Evolutionary conservation across 2,113 vertebrate species (phyloP).

Genomic region (Pogonocichla stellata): DNA sequence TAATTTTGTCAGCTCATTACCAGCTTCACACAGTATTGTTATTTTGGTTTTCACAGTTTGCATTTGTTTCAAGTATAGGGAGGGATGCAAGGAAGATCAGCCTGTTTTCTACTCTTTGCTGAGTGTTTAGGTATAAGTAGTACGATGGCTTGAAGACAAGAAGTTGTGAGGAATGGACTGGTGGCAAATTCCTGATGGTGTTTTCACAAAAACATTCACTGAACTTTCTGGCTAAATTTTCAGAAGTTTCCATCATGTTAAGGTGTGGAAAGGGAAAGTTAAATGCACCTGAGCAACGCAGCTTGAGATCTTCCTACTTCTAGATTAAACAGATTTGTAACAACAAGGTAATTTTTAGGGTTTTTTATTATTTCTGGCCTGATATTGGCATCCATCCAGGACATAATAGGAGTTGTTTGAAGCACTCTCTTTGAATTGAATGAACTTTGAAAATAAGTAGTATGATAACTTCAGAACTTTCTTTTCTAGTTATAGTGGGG

Average conservation of each 20-base stretch:
- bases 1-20: neutral
- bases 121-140: neutral
- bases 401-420: neutral
- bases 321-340: neutral
- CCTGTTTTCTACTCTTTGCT: neutral
- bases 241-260: neutral
- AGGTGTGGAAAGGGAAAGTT: neutral
- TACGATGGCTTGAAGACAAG: neutral
- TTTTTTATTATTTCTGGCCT: neutral
- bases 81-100: neutral
- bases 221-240: neutral
- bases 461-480: neutral
- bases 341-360: neutral
- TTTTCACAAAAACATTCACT: neutral
- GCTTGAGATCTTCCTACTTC: neutral
- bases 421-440: neutral
- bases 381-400: neutral
- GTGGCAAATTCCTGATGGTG: neutral
- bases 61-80: neutral
- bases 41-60: slow-evolving; percentile 24
- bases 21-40: neutral
- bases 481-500: neutral
- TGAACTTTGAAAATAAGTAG: neutral
- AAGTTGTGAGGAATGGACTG: neutral
- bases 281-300: neutral